A percentile compares a stretch with the other conserved stretches of the same genome.
These are phyloP conservation scores for Oxytorus armatus DNA, from an alignment of 2,888 invertebrate genomes.

Conservation along the genomic window DNA sequence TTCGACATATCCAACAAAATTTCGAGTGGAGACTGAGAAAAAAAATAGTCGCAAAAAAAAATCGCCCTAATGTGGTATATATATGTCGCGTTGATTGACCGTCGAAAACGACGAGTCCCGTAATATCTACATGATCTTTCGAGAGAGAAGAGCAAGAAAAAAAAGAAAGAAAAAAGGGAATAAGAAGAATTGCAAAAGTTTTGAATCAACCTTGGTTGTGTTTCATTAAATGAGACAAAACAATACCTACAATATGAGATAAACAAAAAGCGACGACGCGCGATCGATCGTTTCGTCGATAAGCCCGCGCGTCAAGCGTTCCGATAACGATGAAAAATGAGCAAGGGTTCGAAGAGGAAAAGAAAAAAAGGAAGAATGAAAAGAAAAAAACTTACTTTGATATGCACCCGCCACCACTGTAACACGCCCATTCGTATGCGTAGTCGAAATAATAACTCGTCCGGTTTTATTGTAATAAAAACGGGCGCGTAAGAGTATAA, in stretches of 20 bases:
- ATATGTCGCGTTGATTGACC: too few relatives aligned
- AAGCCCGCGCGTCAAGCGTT: slow-evolving; percentile 21
- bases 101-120: too few relatives aligned
- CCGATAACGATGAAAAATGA: slow-evolving; percentile 2
- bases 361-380: slow-evolving; percentile 59
- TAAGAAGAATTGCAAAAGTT: too few relatives aligned
- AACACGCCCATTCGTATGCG: slow-evolving; percentile 80
- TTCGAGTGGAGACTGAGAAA: too few relatives aligned
- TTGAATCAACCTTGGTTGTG: too few relatives aligned
- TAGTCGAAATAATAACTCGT: slow-evolving; percentile 74
- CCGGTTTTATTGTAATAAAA: slow-evolving; percentile 77
- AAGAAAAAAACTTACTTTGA: slow-evolving; percentile 73
- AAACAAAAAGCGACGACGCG: slow-evolving; percentile 47
- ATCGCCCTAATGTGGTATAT: too few relatives aligned
- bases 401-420: slow-evolving; percentile 79
- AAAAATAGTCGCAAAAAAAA: too few relatives aligned
- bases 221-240: too few relatives aligned
- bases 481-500: slow-evolving; percentile 73
- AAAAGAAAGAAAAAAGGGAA: too few relatives aligned
- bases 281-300: slow-evolving; percentile 29
- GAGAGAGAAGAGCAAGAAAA: too few relatives aligned
- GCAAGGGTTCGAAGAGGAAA: not conserved
- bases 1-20: too few relatives aligned
- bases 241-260: too few relatives aligned
- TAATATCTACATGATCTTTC: slow-evolving; percentile 60